These are phyloP conservation scores for Cynopterus sphinx DNA, from an alignment of 2,797 vertebrate species.

Conservation along the genomic window DNA sequence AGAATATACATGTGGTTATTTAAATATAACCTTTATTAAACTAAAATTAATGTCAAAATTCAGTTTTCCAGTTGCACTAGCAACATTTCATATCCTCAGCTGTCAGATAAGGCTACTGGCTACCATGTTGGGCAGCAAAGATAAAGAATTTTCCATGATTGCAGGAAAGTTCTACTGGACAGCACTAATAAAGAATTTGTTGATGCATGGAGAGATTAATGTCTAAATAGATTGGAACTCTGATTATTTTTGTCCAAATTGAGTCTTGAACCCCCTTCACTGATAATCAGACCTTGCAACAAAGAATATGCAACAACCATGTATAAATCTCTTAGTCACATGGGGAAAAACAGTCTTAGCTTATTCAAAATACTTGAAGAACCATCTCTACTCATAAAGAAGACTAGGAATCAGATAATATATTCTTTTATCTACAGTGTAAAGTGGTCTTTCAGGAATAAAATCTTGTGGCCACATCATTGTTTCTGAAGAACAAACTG, in stretches of 20 bases:
- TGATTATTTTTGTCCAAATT: background rate
- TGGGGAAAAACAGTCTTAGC: background rate
- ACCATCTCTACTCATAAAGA: background rate
- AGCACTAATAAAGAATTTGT: conserved; percentile 11
- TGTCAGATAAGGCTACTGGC: background rate
- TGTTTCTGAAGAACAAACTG: conserved; percentile 41
- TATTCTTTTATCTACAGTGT: background rate
- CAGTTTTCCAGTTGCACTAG: background rate
- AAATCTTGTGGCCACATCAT: background rate
- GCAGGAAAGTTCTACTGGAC: background rate
- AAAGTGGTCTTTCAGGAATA: background rate
- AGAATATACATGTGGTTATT: background rate
- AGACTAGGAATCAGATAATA: background rate
- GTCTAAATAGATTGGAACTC: background rate
- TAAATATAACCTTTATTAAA: conserved; percentile 28
- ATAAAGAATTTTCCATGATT: background rate
- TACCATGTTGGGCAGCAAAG: background rate
- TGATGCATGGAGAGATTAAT: background rate
- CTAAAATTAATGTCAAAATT: background rate
- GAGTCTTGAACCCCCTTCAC: background rate
- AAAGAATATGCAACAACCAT: background rate
- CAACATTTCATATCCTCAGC: background rate
- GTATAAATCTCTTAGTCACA: background rate
- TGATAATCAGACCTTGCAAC: conserved; percentile 1
- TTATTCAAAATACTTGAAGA: conserved; percentile 26